Evolutionary conservation across 2,888 invertebrate species (phyloP).

Genomic region (Dermolepida albohirtum): DNA sequence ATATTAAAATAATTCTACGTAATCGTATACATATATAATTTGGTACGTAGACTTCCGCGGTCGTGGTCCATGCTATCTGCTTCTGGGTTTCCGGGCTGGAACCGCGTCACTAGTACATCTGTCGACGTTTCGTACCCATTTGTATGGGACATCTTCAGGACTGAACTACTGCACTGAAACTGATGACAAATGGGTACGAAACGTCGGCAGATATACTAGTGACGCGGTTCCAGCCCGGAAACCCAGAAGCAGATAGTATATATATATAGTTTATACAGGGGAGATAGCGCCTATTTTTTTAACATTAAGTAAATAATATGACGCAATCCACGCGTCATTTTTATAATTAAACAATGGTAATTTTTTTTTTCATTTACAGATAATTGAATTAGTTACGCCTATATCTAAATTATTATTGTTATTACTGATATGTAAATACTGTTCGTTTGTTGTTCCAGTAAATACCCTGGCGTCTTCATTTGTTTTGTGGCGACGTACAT

Average conservation of each 20-base stretch:
- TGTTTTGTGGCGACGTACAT: conserved; percentile 11
- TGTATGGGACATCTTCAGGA: no score
- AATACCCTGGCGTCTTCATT: conserved; percentile 13
- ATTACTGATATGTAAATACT: background rate
- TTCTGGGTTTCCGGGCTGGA: no score
- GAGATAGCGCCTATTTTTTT: background rate
- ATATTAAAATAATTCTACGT: background rate
- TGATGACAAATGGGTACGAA: no score
- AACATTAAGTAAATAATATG: background rate
- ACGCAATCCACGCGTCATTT: conserved; percentile 3
- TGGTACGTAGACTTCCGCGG: no score
- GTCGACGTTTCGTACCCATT: no score
- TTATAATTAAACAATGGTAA: conserved; percentile 15
- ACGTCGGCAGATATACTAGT: no score
- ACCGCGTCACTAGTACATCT: no score
- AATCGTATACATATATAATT: no score
- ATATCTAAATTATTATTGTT: background rate
- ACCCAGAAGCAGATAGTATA: no score
- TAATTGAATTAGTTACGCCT: background rate
- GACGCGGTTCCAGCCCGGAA: no score
- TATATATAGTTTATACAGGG: background rate
- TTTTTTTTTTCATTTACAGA: background rate
- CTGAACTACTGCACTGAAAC: no score
- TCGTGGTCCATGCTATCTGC: no score
- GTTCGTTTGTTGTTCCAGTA: background rate